Evolutionary conservation across 1,140 invertebrate species (phyloP), one percentile per base, ranked within the genome.

Genomic region (Ganaspis sp.): DNA sequence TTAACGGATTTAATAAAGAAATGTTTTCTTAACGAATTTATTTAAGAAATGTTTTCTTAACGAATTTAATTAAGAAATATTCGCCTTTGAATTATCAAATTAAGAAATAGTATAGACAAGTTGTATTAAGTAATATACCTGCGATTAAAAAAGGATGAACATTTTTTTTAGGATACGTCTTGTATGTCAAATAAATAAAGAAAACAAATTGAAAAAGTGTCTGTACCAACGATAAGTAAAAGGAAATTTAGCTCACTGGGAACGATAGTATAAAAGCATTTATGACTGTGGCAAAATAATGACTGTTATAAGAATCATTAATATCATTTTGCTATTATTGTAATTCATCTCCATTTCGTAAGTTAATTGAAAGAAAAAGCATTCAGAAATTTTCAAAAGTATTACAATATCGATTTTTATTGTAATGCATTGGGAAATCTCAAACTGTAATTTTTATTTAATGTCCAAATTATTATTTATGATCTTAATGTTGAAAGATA

Each of bases 381-480:
- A 73, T 85, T 82, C 81, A 69, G 81, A 83, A 80, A 73, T 86
- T 86, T 84, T 87, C 85, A 84, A 76, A 84, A 86, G 86, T 86
- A 87, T 87, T 88, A 86, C 26, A 26, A 11, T 64, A 72, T 21
- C 29, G 76, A 85, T 75, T 81, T 85, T 77, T 84, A 84, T 72
- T 82, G 76, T 79, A 81, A 81, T 86, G 77, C 82, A 86, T 85
- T 85, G 83, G 81, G 82, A 83, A 82, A 76, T 77, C 54, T 70
- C 58, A 29, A n/a, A n/a, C 11, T 83, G 79, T 83, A 83, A 83
- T 87, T 87, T 86, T 87, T 87, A 88, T 87, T 88, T 87, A 86
- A 84, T 77, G 77, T 72, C 79, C 77, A 88, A 84, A 83, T 83
- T 86, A 77, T 84, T 89, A 89, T 89, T 88, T 88, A 88, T 87